Conservation (phyloP, 2,797 vertebrate genomes). For the Oreochromis grahami region DNA sequence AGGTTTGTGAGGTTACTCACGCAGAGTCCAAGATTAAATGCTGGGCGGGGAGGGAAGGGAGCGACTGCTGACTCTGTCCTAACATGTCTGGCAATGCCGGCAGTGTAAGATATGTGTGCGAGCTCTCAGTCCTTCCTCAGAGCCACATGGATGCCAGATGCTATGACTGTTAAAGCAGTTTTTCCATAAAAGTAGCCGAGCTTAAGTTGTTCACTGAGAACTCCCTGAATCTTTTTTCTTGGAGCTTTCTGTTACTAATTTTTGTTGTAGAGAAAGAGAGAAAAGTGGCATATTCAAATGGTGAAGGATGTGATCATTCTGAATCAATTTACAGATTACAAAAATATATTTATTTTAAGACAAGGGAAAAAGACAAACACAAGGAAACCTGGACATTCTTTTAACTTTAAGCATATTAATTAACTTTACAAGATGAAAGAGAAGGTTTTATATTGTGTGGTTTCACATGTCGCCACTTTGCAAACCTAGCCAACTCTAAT, state of each 20-base stretch:
- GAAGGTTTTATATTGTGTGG: neutral
- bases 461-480: neutral
- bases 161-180: conserved; percentile 24
- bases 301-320: neutral
- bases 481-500: neutral
- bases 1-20: conserved; percentile 58
- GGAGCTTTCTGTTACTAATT: neutral
- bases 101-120: conserved; percentile 42
- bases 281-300: neutral
- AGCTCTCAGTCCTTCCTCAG: neutral
- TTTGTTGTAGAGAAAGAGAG: neutral
- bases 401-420: neutral
- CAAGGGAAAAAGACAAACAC: neutral
- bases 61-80: conserved; percentile 64
- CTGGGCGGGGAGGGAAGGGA: conserved; percentile 57
- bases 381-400: neutral
- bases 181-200: conserved; percentile 16
- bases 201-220: neutral
- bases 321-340: neutral
- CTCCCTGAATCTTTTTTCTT: neutral
- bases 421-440: neutral
- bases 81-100: conserved; percentile 67
- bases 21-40: conserved; percentile 51
- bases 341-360: neutral
- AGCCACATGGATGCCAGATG: conserved; percentile 62